These are phyloP conservation scores for Amphilophus citrinellus DNA, from an alignment of 2,113 vertebrate genomes.

Conservation along the genomic window DNA sequence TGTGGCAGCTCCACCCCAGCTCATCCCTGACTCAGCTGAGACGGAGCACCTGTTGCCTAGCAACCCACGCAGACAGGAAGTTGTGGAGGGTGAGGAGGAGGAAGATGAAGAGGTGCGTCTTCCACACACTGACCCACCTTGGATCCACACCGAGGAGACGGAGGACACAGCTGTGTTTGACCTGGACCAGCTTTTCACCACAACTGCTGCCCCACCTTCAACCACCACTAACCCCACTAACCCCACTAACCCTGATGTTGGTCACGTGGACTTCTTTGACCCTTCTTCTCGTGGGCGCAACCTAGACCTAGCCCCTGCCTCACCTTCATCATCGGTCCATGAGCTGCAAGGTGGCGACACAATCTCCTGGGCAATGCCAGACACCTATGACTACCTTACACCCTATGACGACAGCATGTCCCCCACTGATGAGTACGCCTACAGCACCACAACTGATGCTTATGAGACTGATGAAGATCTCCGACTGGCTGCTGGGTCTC, in stretches of 20 bases:
- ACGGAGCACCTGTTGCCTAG: conserved; percentile 74
- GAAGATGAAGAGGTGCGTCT: conserved; percentile 68
- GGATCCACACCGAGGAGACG: conserved; percentile 75
- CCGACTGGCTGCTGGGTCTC: conserved; percentile 72
- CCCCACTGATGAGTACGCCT: conserved; percentile 88
- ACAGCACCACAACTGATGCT: conserved; percentile 87
- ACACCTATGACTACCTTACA: conserved; percentile 90
- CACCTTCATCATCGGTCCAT: conserved; percentile 71
- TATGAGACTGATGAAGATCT: conserved; percentile 83
- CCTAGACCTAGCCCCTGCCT: conserved; percentile 69
- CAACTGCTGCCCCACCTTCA: conserved; percentile 24
- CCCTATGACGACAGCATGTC: conserved; percentile 88
- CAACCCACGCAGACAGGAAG: conserved; percentile 24
- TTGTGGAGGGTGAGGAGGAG: conserved; percentile 37
- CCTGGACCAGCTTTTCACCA: conserved; percentile 63
- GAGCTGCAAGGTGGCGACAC: conserved; percentile 82
- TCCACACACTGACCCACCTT: conserved; percentile 69
- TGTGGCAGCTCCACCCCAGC: conserved; percentile 23
- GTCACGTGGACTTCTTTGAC: conserved; percentile 89
- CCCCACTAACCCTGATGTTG: conserved; percentile 70
- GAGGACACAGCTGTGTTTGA: conserved; percentile 78
- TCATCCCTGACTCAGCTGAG: conserved; percentile 78
- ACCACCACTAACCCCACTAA: conserved; percentile 67
- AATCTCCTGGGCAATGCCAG: conserved; percentile 87
- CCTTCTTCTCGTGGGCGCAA: conserved; percentile 74